phyloP scores from a whole-genome alignment of 2,888 invertebrate species.

The Cephalotes varians region DNA sequence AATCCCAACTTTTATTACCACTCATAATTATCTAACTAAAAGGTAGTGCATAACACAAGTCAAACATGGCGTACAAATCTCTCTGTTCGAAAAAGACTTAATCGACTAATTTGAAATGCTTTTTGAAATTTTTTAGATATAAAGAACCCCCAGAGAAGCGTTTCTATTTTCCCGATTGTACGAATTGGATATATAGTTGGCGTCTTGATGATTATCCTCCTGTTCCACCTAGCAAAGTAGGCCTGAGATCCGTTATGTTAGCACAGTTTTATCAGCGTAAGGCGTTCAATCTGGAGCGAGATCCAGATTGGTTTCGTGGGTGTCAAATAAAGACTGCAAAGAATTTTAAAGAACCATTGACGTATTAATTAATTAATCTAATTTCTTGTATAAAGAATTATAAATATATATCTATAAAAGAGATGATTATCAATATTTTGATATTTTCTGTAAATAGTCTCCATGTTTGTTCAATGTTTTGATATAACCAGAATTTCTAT shows the following conservation, averaged over 20 bases:
- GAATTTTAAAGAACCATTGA: slow-evolving; percentile 74
- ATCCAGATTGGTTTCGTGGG: slow-evolving; percentile 77
- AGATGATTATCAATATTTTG: background rate
- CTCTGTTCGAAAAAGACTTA: background rate
- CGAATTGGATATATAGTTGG: slow-evolving; percentile 82
- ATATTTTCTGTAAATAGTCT: slow-evolving; percentile 7
- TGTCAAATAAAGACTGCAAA: slow-evolving; percentile 72
- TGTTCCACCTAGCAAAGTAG: slow-evolving; percentile 65
- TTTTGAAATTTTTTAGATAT: slow-evolving; percentile 68
- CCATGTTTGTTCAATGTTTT: slow-evolving; percentile 10
- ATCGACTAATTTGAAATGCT: background rate
- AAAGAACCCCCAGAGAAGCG: slow-evolving; percentile 79
- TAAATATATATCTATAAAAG: background rate
- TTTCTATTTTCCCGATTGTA: slow-evolving; percentile 80
- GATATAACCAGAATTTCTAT: background rate
- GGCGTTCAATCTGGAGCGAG: slow-evolving; percentile 75
- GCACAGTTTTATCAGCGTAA: slow-evolving; percentile 77
- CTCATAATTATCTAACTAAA: slow-evolving; percentile 77
- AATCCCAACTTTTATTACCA: slow-evolving; percentile 75
- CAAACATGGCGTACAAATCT: background rate
- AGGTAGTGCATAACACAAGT: slow-evolving; percentile 75
- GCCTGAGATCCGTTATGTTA: slow-evolving; percentile 70
- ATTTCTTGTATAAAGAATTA: background rate
- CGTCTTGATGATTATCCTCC: slow-evolving; percentile 76
- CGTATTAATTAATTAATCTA: slow-evolving; percentile 52